phyloP scores from a whole-genome alignment of 2,888 invertebrate genomes.

The Protodeltote pygarga region DNA sequence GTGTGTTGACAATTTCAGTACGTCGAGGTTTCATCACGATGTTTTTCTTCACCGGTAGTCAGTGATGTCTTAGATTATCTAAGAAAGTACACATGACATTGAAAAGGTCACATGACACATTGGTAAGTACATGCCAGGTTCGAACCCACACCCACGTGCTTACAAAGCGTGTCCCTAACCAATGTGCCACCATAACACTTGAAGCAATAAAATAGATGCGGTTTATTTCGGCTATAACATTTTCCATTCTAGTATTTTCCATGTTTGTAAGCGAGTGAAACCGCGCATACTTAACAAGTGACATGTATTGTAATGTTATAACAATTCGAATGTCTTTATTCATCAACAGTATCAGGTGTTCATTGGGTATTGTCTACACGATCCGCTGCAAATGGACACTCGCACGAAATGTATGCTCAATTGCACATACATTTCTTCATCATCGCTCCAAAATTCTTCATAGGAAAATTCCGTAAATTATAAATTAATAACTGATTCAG shows the following conservation, averaged over 20 bases:
- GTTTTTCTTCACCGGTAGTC: too few relatives aligned
- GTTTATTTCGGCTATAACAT: constrained; percentile 1
- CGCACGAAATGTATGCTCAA: too few relatives aligned
- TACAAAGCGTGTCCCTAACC: too few relatives aligned
- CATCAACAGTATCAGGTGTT: constrained; percentile 47
- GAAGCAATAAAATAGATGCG: background rate
- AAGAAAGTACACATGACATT: too few relatives aligned
- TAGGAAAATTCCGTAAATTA: constrained; percentile 26
- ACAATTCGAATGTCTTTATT: constrained; percentile 43
- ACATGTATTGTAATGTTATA: constrained; percentile 37
- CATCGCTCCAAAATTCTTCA: constrained; percentile 13
- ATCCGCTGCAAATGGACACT: constrained; percentile 41
- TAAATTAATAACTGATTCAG: constrained; percentile 6
- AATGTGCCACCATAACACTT: too few relatives aligned
- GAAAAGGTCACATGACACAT: too few relatives aligned
- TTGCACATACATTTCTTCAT: constrained; percentile 13
- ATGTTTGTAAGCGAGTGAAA: constrained; percentile 8
- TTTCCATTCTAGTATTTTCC: constrained; percentile 1
- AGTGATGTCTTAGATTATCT: too few relatives aligned
- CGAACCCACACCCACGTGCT: too few relatives aligned
- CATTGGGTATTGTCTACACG: constrained; percentile 47
- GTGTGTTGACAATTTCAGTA: too few relatives aligned
- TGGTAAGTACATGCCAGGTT: too few relatives aligned
- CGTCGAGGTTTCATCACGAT: too few relatives aligned
- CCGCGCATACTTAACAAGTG: constrained; percentile 8